Base-by-base conservation (phyloP, 2,888 invertebrate species). In the Tiliacea citrago region DNA sequence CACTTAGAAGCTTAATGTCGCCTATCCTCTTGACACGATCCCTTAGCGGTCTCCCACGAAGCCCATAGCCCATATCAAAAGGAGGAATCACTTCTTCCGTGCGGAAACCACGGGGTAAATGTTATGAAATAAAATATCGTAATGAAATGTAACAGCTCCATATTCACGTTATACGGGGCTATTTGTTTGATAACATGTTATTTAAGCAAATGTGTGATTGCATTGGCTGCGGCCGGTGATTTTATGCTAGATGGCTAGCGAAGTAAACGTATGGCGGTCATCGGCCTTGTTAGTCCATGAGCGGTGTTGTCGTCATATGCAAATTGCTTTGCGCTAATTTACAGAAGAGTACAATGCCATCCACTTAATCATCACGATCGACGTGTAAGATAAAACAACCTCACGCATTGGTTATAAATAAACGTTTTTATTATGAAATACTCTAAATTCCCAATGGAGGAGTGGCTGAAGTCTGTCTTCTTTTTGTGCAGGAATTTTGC, bases 301-400 rank as follows among this genome's bases (percentile, higher is more conserved):
- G 79, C 88, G 85, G 88, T 90, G 90, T 90, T 89, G 90, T 89
- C 89, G 88, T 87, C 91, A 88, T 90, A 93, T 93, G 92, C 90
- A 93, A 94, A 94, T 94, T 90, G 87, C 79, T 90, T 87, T 87
- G 88, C 84, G 91, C 91, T 92, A 92, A 94, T 93, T 93, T 88
- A 90, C 90, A 87, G 87, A 88, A 89, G 88, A 91, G 89, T 89
- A 89, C 90, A 87, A 91, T 82, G 85, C 84, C 82, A 76, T 75
- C 77, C 55, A 79, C 79, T 81, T 84, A 65, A 81, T 83, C 70
- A 76, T 79, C 76, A 75, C 79, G 75, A 83, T 77, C 75, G 67
- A 75, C 77, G 72, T 75, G 57, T 57, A 68, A 68, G 75, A 81
- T 75, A 58, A 73, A 75, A 60, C 66, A 68, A 29, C 47, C 65